Evolutionary conservation across 2,113 vertebrate genomes (phyloP), one percentile per base, ranked within the genome.

Genomic region (Ornithorhynchus anatinus): DNA sequence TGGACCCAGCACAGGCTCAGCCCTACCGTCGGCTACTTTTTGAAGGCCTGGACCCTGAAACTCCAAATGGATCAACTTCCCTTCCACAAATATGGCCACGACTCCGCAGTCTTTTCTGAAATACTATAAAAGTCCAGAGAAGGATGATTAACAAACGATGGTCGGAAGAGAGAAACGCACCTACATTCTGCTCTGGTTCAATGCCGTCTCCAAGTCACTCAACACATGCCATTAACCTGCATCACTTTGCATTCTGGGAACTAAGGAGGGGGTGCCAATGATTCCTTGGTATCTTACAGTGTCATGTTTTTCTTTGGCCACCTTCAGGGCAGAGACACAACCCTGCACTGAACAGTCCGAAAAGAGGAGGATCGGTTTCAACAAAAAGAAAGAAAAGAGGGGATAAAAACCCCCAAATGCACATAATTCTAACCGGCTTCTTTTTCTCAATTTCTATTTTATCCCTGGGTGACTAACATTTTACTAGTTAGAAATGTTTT

Each of bases 281-380:
- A 74, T 78, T 64, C 47, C 71, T 62, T 79, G 44, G 69, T 84
- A 84, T 68, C 52, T 74, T 59, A 59, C 29, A 47, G 65, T 72
- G 59, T 67, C 50, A 50, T 64, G 59, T 59, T 86, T 88, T 86
- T 84, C 63, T 75, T 85, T 51, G 71, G 53, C 51, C 62, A 83
- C 71, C 87, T 78, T 32, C 75, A 69, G 44, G 73, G 54, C 22
- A 65, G 12, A 59, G 22, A 38, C n/a, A 11, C 4, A 50, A 57
- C 75, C 76, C 43, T 81, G 72, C 27, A 8, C 27, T 76, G 59
- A 62, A 29, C 56, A 82, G 39, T 35, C 69, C 36, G 10, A 43
- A 75, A 72, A 61, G 0, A 0, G 71, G 36, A 58, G 69, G 0
- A 8, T 65, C 45, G 54, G 84, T 80, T 72, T 81, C 23, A 48